These are phyloP conservation scores for Lithobates pipiens DNA, from an alignment of 2,797 vertebrate species.

Conservation along the genomic window DNA sequence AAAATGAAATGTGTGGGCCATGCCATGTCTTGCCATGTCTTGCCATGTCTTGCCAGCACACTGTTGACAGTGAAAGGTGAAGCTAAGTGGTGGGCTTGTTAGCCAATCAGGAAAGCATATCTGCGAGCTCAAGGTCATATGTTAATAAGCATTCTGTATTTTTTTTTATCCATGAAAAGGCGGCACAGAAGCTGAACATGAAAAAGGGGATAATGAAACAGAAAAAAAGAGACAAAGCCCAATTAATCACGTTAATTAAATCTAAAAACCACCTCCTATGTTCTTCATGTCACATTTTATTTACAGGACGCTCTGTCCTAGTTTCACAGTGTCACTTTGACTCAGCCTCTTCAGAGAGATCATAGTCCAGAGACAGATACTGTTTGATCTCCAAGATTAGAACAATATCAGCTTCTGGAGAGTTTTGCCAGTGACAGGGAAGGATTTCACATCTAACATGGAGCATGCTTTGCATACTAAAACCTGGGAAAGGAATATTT, in stretches of 20 bases:
- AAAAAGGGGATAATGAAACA: conserved; percentile 51
- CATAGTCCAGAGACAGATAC: conserved; percentile 38
- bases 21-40: background rate
- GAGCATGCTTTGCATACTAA: conserved; percentile 37
- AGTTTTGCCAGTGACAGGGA: conserved; percentile 7
- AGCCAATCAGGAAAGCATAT: background rate
- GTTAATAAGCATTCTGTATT: conserved; percentile 15
- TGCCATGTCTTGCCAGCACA: background rate
- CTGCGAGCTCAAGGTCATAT: conserved; percentile 5
- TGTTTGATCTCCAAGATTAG: conserved; percentile 15
- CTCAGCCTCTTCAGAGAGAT: conserved; percentile 44
- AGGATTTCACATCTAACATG: conserved; percentile 21
- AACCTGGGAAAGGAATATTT: background rate
- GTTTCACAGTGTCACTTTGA: conserved; percentile 52
- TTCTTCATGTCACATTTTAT: conserved; percentile 62
- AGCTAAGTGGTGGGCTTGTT: background rate
- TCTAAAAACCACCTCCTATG: conserved; percentile 60
- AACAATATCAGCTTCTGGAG: conserved; percentile 9
- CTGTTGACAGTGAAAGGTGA: background rate
- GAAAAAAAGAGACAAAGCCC: conserved; percentile 64
- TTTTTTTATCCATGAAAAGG: conserved; percentile 32
- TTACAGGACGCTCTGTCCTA: conserved; percentile 61
- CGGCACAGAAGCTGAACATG: conserved; percentile 49
- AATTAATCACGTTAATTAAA: conserved; percentile 65
- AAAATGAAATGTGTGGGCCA: background rate